Evolutionary conservation across 1,140 invertebrate genomes (phyloP), one percentile per base, ranked within the genome.

Genomic region (Hesperophylax magnus): DNA sequence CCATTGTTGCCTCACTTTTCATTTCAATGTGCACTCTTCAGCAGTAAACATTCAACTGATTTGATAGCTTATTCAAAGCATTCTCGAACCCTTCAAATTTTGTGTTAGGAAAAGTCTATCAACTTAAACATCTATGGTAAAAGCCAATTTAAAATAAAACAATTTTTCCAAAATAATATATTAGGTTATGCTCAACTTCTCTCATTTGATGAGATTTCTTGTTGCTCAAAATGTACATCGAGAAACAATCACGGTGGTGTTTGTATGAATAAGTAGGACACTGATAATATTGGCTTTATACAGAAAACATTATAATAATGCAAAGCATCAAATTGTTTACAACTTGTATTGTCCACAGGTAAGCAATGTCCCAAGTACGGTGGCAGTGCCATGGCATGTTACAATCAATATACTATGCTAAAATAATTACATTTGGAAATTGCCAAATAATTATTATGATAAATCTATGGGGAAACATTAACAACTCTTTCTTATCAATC

Each of bases 391-490:
- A 20, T 24, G 39, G 20, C 58, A 18, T 9, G 58, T 22, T 20
- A 61, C 39, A 47, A 47, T 34, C 34, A 20, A 60, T 61, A 61
- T 11, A 8, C 18, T 61, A 61, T 20, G 15, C 7, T 61, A 61
- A 61, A 61, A 61, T 11, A 47, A 47, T 61, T 61, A 8, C 15
- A 61, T 61, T 61, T 61, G 18, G 58, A 24, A 61, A 61, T 61
- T 24, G 24, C 24, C 18, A 14, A 14, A 61, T 22, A 61, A 61
- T 61, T 20, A 61, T 61, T 61, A 24, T 4, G 17, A 61, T 61
- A 61, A 61, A 61, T 61, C 58, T 61, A 61, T 61, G 58, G 20
- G 58, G 58, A 61, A 61, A 61, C 24, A 61, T 61, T 24, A 61
- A 61, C 5, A 24, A 61, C 20, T 22, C 18, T 67, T 67, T 15